phyloP scores from a whole-genome alignment of 2,888 invertebrate species.

The Drosophila formosana region DNA sequence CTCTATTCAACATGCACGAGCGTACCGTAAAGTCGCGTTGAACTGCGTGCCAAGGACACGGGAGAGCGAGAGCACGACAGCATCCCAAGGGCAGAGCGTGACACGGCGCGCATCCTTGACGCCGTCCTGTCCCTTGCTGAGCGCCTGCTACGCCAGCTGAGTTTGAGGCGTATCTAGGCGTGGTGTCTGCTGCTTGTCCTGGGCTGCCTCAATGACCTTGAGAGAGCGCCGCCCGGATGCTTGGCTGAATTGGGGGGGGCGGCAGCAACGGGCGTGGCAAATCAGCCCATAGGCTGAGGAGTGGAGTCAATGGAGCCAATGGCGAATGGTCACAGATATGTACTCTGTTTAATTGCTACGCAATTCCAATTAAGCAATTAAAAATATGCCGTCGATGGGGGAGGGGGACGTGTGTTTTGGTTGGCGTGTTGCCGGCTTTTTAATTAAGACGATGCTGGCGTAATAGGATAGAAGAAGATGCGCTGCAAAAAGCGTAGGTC shows the following conservation, averaged over 20 bases:
- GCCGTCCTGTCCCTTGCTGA: conserved; percentile 61
- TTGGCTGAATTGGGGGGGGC: no score
- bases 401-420: conserved; percentile 29
- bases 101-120: conserved; percentile 17
- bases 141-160: conserved; percentile 84
- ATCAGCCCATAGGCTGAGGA: no score
- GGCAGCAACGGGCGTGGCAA: conserved; percentile 29
- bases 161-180: conserved; percentile 86
- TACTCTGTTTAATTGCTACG: conserved; percentile 50
- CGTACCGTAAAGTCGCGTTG: conserved; percentile 47
- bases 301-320: neutral
- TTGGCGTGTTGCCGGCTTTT: conserved; percentile 79
- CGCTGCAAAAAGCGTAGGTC: conserved; percentile 83
- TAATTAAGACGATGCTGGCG: conserved; percentile 84
- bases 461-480: conserved; percentile 84
- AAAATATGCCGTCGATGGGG: conserved; percentile 57
- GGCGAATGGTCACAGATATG: neutral
- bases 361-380: conserved; percentile 84
- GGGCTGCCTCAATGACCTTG: conserved; percentile 72
- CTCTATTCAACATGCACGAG: no score
- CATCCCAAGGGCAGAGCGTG: conserved; percentile 39
- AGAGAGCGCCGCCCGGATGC: conserved; percentile 40
- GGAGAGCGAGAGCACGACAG: conserved; percentile 31
- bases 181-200: conserved; percentile 81
- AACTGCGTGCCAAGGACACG: conserved; percentile 30